Conservation (phyloP, 2,888 invertebrate genomes). For the Erebia aethiops region DNA sequence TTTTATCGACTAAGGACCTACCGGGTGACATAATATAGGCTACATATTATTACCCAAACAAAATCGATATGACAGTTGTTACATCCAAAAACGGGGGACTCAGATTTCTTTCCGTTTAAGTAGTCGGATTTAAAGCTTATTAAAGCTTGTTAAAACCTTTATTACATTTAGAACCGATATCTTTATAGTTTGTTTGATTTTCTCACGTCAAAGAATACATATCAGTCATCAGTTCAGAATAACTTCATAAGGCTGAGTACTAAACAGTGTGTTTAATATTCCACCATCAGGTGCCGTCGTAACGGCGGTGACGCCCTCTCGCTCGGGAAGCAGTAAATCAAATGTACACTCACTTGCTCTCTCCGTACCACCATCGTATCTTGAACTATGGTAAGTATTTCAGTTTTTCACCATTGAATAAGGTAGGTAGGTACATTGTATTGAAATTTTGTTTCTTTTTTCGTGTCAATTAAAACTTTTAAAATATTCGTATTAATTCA, state of each 20-base stretch:
- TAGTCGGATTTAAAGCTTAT: too few species aligned
- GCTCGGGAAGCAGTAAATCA: slow-evolving; percentile 79
- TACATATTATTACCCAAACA: too few species aligned
- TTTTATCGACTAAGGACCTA: too few species aligned
- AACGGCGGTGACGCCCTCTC: slow-evolving; percentile 55
- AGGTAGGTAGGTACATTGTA: background rate
- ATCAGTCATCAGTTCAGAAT: background rate
- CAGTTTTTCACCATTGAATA: background rate
- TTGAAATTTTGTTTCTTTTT: background rate
- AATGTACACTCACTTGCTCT: slow-evolving; percentile 35
- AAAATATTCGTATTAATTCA: too few species aligned
- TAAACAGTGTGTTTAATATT: slow-evolving; percentile 42
- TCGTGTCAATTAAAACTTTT: too few species aligned
- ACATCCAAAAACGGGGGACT: too few species aligned
- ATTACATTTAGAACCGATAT: too few species aligned
- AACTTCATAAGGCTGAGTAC: slow-evolving; percentile 16
- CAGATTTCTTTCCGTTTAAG: too few species aligned
- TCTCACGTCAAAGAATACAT: background rate
- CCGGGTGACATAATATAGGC: too few species aligned
- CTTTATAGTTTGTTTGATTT: background rate
- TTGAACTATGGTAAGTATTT: slow-evolving; percentile 43
- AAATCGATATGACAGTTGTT: too few species aligned
- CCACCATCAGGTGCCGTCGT: slow-evolving; percentile 52
- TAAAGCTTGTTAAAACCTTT: too few species aligned
- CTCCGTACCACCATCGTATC: slow-evolving; percentile 46